Percentiles rank a stretch among this genome's conserved stretches.
phyloP scores from a whole-genome alignment of 2,113 vertebrate species.

The Pluvialis apricaria region DNA sequence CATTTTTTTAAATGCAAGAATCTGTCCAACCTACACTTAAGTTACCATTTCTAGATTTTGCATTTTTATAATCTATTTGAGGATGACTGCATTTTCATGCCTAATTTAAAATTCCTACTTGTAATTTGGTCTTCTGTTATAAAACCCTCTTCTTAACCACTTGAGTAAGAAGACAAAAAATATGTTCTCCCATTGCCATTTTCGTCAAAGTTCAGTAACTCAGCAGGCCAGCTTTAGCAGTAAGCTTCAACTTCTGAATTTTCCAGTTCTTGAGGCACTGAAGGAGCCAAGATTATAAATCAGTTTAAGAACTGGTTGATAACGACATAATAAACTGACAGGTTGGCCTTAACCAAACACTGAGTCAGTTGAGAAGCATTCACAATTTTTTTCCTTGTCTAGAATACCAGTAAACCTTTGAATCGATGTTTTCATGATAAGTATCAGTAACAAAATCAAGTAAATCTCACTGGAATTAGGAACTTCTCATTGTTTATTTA shows the following conservation, averaged over 20 bases:
- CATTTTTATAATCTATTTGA: not conserved
- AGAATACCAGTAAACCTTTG: not conserved
- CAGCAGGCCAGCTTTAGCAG: not conserved
- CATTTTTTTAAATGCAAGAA: not conserved
- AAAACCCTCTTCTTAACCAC: not conserved
- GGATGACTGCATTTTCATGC: not conserved
- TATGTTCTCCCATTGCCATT: not conserved
- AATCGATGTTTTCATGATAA: accelerated
- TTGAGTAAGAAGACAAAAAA: not conserved
- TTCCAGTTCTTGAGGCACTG: not conserved
- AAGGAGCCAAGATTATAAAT: not conserved
- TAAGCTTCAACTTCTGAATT: not conserved
- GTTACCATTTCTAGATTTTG: not conserved
- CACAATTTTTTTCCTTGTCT: not conserved
- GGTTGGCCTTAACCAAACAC: not conserved
- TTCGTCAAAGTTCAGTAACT: not conserved
- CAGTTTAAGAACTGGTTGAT: not conserved
- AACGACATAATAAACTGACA: not conserved
- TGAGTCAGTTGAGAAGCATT: not conserved
- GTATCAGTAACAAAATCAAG: not conserved
- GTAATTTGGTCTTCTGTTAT: slow-evolving; percentile 10
- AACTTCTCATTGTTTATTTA: not conserved
- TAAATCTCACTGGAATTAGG: not conserved
- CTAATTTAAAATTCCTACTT: slow-evolving; percentile 38
- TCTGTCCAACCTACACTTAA: slow-evolving; percentile 30